phyloP scores from a whole-genome alignment of 2,888 invertebrate species.

The Epistrophella euchroma region DNA sequence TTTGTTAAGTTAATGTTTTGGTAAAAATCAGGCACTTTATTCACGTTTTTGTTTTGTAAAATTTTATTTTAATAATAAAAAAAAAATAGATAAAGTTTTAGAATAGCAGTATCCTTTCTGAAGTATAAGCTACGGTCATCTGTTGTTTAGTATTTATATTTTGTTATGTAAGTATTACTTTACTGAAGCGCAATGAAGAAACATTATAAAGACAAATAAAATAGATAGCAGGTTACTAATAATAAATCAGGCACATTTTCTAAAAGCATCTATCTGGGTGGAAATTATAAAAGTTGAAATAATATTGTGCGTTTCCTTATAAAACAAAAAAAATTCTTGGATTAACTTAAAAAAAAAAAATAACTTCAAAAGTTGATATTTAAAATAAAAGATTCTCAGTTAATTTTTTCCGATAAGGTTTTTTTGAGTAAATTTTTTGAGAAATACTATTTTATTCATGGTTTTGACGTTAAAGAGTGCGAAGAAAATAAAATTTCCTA shows the following conservation, averaged over 20 bases:
- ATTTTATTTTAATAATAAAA: conserved; percentile 7
- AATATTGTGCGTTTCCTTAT: too few relatives aligned
- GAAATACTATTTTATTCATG: too few relatives aligned
- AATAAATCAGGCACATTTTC: not conserved
- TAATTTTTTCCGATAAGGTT: too few relatives aligned
- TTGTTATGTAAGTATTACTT: not conserved
- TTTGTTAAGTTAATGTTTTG: conserved; percentile 54
- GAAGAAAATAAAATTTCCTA: too few relatives aligned
- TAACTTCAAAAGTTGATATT: too few relatives aligned
- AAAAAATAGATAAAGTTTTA: conserved; percentile 13
- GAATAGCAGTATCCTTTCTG: not conserved
- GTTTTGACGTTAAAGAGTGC: too few relatives aligned
- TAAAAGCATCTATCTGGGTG: too few relatives aligned
- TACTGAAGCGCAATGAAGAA: not conserved
- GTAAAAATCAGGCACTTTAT: conserved; percentile 72
- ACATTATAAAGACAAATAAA: not conserved
- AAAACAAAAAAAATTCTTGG: too few relatives aligned
- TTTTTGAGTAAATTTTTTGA: too few relatives aligned
- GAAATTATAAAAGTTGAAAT: too few relatives aligned
- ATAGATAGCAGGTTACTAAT: not conserved
- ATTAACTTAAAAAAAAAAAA: too few relatives aligned
- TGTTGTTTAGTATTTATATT: not conserved
- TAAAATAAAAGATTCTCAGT: too few relatives aligned
- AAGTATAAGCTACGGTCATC: not conserved
- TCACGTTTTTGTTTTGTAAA: conserved; percentile 42